Conservation (phyloP, 2,113 vertebrate species). For the Nannobrachium achirus region DNA sequence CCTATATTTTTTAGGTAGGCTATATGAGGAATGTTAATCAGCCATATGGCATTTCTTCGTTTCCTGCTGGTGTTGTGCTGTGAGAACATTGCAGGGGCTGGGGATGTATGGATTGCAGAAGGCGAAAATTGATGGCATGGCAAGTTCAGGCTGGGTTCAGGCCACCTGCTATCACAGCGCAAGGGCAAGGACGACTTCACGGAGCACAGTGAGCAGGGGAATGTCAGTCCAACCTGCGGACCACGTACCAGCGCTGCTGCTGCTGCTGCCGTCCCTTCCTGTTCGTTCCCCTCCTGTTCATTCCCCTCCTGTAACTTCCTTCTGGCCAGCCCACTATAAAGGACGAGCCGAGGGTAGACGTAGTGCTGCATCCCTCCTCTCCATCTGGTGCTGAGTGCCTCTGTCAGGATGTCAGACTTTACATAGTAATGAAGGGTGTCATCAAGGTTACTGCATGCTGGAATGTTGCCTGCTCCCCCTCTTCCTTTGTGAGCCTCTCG, state of each 20-base stretch:
- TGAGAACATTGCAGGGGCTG: conserved; percentile 26
- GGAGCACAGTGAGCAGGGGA: conserved; percentile 58
- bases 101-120: conserved; percentile 30
- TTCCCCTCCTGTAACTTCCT: conserved; percentile 38
- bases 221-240: conserved; percentile 65
- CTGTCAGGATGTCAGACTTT: conserved; percentile 79
- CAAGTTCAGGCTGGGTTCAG: conserved; percentile 66
- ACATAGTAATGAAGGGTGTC: conserved; percentile 82
- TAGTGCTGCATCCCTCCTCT: conserved; percentile 69
- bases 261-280: conserved; percentile 32
- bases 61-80: conserved; percentile 16
- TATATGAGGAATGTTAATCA: background rate
- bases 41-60: background rate
- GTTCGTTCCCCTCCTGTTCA: conserved; percentile 21
- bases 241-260: background rate
- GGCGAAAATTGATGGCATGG: conserved; percentile 56
- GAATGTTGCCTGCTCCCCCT: conserved; percentile 62
- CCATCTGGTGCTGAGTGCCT: conserved; percentile 80
- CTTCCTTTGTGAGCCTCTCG: conserved; percentile 21
- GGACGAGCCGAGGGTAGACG: conserved; percentile 68
- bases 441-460: conserved; percentile 80
- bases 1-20: too few species aligned
- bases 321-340: conserved; percentile 55
- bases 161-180: conserved; percentile 69
- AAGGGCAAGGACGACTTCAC: conserved; percentile 74